These are phyloP conservation scores for Cyanoliseus patagonus DNA, from an alignment of 2,113 vertebrate species.

Conservation along the genomic window DNA sequence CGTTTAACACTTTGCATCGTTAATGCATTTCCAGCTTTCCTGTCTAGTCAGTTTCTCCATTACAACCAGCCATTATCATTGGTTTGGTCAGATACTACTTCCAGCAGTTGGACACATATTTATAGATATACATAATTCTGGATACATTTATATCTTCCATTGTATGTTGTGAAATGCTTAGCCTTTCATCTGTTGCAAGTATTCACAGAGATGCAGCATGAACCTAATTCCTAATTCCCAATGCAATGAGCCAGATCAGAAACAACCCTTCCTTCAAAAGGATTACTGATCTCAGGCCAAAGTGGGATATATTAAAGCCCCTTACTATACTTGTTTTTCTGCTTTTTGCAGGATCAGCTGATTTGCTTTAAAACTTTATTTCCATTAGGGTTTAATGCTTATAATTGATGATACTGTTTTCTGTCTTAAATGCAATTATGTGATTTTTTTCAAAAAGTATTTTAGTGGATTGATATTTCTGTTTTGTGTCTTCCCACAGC, in stretches of 20 bases:
- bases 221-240: neutral
- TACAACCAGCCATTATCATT: accelerated
- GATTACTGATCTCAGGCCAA: neutral
- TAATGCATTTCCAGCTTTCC: neutral
- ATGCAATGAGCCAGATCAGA: neutral
- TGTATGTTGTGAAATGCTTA: neutral
- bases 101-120: neutral
- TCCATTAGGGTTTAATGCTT: neutral
- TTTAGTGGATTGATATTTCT: neutral
- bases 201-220: neutral
- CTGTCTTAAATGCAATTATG: neutral
- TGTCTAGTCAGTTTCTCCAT: neutral
- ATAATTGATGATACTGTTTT: neutral
- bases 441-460: neutral
- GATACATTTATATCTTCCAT: neutral
- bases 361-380: neutral
- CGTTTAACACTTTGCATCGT: neutral
- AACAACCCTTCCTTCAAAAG: neutral
- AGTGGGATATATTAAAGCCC: neutral
- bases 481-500: neutral
- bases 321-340: neutral
- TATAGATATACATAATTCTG: neutral
- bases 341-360: neutral
- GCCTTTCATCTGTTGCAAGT: neutral
- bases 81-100: neutral